Conservation (phyloP, 2,888 invertebrate genomes). For the Euzophera pinguis region DNA sequence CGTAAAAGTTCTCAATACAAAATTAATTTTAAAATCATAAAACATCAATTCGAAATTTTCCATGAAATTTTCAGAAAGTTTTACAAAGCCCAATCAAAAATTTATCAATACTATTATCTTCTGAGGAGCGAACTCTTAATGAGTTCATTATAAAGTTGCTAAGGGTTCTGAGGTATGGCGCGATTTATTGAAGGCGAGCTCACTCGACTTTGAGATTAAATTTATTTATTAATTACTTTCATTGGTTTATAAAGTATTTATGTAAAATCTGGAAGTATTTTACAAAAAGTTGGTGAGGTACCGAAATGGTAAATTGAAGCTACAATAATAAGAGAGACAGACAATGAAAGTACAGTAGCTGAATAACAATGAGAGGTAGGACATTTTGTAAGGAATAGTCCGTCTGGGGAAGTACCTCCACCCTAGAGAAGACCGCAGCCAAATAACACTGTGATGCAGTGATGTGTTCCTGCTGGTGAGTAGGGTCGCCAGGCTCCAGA, state of each 20-base stretch:
- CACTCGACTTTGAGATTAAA: background rate
- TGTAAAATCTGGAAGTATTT: no score
- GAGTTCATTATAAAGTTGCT: constrained; percentile 68
- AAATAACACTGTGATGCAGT: no score
- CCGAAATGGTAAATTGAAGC: no score
- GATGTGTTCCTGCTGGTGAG: no score
- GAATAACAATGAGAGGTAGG: no score
- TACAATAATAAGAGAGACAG: no score
- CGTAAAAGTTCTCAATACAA: background rate
- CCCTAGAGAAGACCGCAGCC: no score
- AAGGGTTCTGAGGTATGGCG: constrained; percentile 31
- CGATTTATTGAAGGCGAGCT: constrained; percentile 11
- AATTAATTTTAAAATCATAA: background rate
- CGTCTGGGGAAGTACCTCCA: no score
- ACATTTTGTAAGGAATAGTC: no score
- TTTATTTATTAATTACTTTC: background rate
- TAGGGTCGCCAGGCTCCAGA: no score
- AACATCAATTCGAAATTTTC: constrained; percentile 3
- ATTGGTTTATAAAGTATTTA: background rate
- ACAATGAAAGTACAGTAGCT: no score
- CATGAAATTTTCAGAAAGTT: constrained; percentile 17
- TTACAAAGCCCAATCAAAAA: constrained; percentile 40
- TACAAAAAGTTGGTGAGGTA: no score
- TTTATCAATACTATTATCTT: constrained; percentile 40
- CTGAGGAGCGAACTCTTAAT: constrained; percentile 46